Percentiles rank a stretch among this genome's conserved stretches.
phyloP scores from a whole-genome alignment of 23 tunicate genomes.

The Phallusia fumigata region DNA sequence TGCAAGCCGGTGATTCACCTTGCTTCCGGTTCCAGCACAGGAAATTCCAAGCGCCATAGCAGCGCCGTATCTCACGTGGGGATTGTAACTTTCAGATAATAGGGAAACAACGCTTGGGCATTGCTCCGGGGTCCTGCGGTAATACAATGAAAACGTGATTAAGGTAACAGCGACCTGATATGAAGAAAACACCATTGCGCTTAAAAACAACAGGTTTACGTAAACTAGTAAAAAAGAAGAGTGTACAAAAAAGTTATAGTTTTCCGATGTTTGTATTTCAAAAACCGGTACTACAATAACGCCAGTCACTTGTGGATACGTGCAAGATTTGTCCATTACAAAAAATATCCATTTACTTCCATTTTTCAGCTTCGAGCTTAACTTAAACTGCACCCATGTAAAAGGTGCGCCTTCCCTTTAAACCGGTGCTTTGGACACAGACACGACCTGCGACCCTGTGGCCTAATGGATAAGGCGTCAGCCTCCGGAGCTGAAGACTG shows the following conservation, averaged over 20 bases:
- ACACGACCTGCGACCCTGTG: slow-evolving; percentile 71
- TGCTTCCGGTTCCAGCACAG: slow-evolving; percentile 97
- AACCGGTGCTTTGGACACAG: background rate
- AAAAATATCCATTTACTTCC: background rate
- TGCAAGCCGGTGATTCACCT: slow-evolving; percentile 31
- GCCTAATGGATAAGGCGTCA: slow-evolving; percentile 99
- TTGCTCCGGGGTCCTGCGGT: slow-evolving; percentile 86
- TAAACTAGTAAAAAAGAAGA: no score
- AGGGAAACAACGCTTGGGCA: slow-evolving; percentile 96
- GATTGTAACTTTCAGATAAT: slow-evolving; percentile 95
- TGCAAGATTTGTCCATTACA: background rate
- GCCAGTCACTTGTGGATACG: no score
- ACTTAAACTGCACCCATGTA: no score
- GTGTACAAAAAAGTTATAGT: no score
- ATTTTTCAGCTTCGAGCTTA: no score
- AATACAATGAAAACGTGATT: background rate
- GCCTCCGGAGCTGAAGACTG: slow-evolving; percentile 99
- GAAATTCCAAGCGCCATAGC: slow-evolving; percentile 97
- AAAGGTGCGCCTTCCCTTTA: background rate
- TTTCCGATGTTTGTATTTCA: no score
- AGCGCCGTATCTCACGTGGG: slow-evolving; percentile 93
- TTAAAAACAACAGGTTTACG: no score
- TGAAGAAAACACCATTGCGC: no score
- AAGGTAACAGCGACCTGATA: no score
- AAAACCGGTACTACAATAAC: no score